Base-by-base conservation (phyloP, 2,888 invertebrate species). In the Lasioglossum malachurum region DNA sequence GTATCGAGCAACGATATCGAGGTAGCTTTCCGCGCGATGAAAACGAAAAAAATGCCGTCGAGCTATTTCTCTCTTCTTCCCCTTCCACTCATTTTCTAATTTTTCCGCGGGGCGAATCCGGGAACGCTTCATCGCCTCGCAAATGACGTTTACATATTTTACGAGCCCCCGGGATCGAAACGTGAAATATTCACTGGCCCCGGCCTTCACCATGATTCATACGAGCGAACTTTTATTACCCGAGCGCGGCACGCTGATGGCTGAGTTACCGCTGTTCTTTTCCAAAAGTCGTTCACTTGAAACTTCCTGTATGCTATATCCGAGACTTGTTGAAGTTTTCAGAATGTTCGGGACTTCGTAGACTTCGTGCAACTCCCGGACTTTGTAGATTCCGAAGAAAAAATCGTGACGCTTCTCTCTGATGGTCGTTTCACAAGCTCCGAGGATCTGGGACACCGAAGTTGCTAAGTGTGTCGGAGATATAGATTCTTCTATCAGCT, bases 1-100 rank as follows among this genome's bases (percentile, higher is more conserved):
- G 57, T 77, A 77, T 86, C 78, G 69, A 78, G 82, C 14, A 41
- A 81, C 86, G 79, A 76, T 87, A 78, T 75, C n/a, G 31, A 44
- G 8, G 53, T 10, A 53, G 53, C 23, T 53, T 3, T 53, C 23
- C 44, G 31, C 19, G 16, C 77, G 23, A 71, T 76, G 75, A 31
- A 75, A 83, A 75, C 35, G 53, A 23, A 19, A 19, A 53, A 53
- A 53, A 4, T 7, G 23, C n/a, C 23, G 53, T n/a, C n/a, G 3
- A 23, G 41, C 35, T 41, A 8, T 38, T 35, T 35, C 16, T 16
- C 46, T 16, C 31, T 31, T 4, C 19, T 67, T 4, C 1, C 8
- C n/a, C 31, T 60, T 31, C 49, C 60, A 41, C 46, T 31, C n/a
- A n/a, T 44, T 35, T 31, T 16, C 31, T 23, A 60, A 31, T 44